Evolutionary conservation across 2,888 invertebrate species (phyloP).

Genomic region (Ariolimax columbianus): DNA sequence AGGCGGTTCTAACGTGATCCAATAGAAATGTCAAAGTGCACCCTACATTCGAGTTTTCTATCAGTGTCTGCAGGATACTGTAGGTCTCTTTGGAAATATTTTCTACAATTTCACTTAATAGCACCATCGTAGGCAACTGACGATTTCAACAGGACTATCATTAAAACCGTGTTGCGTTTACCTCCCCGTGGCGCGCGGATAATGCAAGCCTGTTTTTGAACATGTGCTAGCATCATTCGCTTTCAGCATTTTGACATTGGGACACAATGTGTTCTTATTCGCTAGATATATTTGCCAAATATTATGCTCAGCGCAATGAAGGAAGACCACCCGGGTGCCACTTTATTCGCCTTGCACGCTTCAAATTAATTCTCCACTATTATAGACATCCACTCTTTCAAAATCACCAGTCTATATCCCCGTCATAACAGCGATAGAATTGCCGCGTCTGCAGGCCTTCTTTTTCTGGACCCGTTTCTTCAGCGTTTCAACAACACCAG

Average conservation of each 20-base stretch:
- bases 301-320: constrained; percentile 28
- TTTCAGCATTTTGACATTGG: constrained; percentile 19
- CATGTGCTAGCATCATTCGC: constrained; percentile 26
- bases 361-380: constrained; percentile 28
- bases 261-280: constrained; percentile 18
- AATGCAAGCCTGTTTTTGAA: neutral
- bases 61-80: neutral
- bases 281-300: constrained; percentile 41
- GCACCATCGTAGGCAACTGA: constrained; percentile 10
- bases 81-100: constrained; percentile 15
- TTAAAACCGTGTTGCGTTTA: constrained; percentile 28
- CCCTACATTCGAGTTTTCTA: constrained; percentile 2
- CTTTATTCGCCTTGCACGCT: constrained; percentile 35
- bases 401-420: constrained; percentile 37
- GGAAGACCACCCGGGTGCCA: constrained; percentile 34
- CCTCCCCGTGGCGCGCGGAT: constrained; percentile 22
- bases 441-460: neutral
- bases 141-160: constrained; percentile 30
- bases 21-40: constrained; percentile 15
- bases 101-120: constrained; percentile 29
- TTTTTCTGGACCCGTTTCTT: neutral
- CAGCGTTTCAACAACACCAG: constrained; percentile 8
- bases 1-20: constrained; percentile 11
- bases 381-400: constrained; percentile 13
- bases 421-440: constrained; percentile 3